phyloP scores from a whole-genome alignment of 2,113 vertebrate genomes.

The Hippocampus zosterae region DNA sequence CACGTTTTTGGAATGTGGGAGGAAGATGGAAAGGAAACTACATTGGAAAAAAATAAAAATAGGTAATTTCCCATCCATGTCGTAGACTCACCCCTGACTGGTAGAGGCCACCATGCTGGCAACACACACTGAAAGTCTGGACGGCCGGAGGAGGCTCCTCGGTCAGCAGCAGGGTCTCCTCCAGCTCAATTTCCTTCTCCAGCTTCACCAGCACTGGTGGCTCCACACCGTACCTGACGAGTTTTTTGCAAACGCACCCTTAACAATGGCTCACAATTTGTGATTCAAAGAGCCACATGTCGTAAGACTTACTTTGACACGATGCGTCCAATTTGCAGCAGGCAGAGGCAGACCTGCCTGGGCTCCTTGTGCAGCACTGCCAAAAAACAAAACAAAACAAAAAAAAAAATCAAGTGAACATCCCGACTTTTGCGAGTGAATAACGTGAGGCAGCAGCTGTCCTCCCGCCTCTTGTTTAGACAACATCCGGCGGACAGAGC shows the following conservation, averaged over 20 bases:
- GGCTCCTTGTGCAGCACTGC: conserved; percentile 94
- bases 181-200: conserved; percentile 96
- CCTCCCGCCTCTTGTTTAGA: neutral
- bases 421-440: neutral
- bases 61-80: neutral
- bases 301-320: conserved; percentile 79
- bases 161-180: conserved; percentile 84
- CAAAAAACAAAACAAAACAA: neutral
- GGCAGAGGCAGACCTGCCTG: conserved; percentile 93
- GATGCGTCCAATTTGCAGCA: conserved; percentile 91
- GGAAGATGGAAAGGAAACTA: too few relatives aligned
- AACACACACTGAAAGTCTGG: conserved; percentile 84
- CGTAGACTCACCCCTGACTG: conserved; percentile 79
- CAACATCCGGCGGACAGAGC: neutral
- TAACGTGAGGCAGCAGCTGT: conserved; percentile 8
- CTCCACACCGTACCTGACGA: conserved; percentile 86
- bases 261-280: too few relatives aligned
- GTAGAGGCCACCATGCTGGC: conserved; percentile 84
- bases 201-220: conserved; percentile 93
- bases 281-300: neutral
- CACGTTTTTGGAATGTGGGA: neutral
- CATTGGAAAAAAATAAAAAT: too few relatives aligned
- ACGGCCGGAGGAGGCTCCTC: conserved; percentile 75
- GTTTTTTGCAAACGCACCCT: too few relatives aligned
- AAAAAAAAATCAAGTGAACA: conserved; percentile 7